Evolutionary conservation across 2,113 vertebrate genomes (phyloP), one percentile per base, ranked within the genome.

Genomic region (Leptocoma aspasia): DNA sequence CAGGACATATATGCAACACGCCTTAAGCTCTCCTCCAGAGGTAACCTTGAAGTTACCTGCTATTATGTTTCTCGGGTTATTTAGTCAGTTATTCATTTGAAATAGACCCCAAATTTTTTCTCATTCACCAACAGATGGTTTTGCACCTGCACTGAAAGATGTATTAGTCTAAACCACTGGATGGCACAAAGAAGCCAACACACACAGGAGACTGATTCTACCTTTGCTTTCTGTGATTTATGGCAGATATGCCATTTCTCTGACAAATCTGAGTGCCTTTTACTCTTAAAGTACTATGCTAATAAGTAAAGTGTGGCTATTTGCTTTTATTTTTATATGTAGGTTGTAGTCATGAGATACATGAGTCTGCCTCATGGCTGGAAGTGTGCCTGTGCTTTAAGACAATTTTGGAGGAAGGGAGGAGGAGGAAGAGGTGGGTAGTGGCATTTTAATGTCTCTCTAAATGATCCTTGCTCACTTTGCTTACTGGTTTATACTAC

Each of bases 171-270:
- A 57, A 87, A 79, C 23, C 49, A 57, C 45, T 65, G 73, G 14
- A 19, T 87, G 57, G 57, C 78, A 91, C 39, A 79, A 87, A 82
- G 63, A 86, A 87, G 63, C 11, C 24, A 69, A 86, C 0, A 15
- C 35, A 82, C 35, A n/a, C 0, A 0, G 11, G 33, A 84, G 23
- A 50, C 27, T 35, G 37, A 60, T 30, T 79, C 28, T 82, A 14
- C 26, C 8, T 89, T 60, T 89, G 7, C 18, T 81, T 73, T 80
- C 63, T 63, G 24, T 69, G 31, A 45, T 71, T 89, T 77, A 35
- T 41, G 19, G 15, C 69, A 68, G 28, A 57, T 42, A 3, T 0
- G 0, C 3, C 6, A 17, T 70, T 77, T 66, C 30, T 75, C 23
- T 69, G 61, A 87, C 54, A 94, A 81, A 53, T 45, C 31, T 18